These are phyloP conservation scores for Calephelis perditalis DNA, from an alignment of 2,888 invertebrate species.

Conservation along the genomic window DNA sequence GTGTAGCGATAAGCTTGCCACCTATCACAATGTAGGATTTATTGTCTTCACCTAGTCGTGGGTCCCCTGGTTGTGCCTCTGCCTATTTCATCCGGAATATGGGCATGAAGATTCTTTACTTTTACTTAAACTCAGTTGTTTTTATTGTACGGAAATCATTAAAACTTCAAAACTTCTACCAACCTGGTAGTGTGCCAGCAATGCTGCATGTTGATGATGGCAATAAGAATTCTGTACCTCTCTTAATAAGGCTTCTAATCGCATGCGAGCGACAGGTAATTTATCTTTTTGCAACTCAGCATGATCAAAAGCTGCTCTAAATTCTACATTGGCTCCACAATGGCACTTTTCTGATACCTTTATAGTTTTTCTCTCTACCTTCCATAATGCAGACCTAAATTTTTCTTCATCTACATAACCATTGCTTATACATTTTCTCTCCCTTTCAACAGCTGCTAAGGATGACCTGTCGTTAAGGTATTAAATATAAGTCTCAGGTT, in stretches of 20 bases:
- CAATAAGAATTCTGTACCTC: conserved; percentile 64
- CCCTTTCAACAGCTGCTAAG: conserved; percentile 54
- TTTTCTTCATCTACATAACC: conserved; percentile 52
- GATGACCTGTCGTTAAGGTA: conserved; percentile 45
- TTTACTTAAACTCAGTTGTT: too few relatives aligned
- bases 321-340: conserved; percentile 45
- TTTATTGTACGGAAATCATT: too few relatives aligned
- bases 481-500: too few relatives aligned
- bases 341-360: conserved; percentile 42
- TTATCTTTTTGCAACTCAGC: conserved; percentile 51
- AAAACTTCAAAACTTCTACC: conserved; percentile 1
- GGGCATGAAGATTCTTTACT: too few relatives aligned
- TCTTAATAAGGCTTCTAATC: conserved; percentile 47
- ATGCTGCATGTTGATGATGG: conserved; percentile 57
- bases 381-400: conserved; percentile 48
- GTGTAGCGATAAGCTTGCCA: too few relatives aligned
- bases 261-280: conserved; percentile 51
- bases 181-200: conserved; percentile 62
- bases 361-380: conserved; percentile 44
- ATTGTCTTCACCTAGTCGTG: too few relatives aligned
- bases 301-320: conserved; percentile 46
- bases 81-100: too few relatives aligned
- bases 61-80: too few relatives aligned
- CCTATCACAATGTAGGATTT: too few relatives aligned
- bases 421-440: conserved; percentile 41